A percentile compares a stretch with the other conserved stretches of the same genome.
Evolutionary conservation across 2,888 invertebrate genomes (phyloP).

Genomic region (Unio delphinus): DNA sequence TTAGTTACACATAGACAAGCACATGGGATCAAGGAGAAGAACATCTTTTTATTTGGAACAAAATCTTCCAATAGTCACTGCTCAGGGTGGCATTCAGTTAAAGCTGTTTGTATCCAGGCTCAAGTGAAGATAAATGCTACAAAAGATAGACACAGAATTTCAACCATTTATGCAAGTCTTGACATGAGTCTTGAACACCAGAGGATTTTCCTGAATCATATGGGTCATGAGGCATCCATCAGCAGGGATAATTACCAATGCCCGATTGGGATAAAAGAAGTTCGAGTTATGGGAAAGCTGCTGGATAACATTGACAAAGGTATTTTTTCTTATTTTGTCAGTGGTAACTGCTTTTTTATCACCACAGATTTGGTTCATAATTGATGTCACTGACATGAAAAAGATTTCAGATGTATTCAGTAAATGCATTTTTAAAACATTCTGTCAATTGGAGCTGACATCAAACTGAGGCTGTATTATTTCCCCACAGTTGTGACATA

Average conservation of each 20-base stretch:
- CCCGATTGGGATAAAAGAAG: conserved; percentile 11
- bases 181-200: conserved; percentile 10
- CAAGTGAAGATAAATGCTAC: conserved; percentile 18
- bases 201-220: conserved; percentile 11
- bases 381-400: no score
- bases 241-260: conserved; percentile 21
- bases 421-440: no score
- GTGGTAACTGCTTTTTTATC: no score
- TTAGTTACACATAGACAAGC: conserved; percentile 14
- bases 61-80: conserved; percentile 16
- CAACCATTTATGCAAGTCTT: conserved; percentile 16
- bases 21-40: conserved; percentile 17
- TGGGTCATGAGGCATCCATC: conserved; percentile 18
- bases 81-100: conserved; percentile 32
- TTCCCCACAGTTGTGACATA: no score
- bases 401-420: no score
- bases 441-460: no score
- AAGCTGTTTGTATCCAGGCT: conserved; percentile 18
- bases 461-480: no score
- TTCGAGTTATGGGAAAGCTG: conserved; percentile 15
- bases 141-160: conserved; percentile 18
- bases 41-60: conserved; percentile 29
- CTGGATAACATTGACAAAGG: conserved; percentile 5
- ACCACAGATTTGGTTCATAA: no score
- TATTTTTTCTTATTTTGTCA: no score